Percentiles rank a stretch among this genome's conserved stretches.
Conservation (phyloP, 2,113 vertebrate genomes). For the Ifrita kowaldi region DNA sequence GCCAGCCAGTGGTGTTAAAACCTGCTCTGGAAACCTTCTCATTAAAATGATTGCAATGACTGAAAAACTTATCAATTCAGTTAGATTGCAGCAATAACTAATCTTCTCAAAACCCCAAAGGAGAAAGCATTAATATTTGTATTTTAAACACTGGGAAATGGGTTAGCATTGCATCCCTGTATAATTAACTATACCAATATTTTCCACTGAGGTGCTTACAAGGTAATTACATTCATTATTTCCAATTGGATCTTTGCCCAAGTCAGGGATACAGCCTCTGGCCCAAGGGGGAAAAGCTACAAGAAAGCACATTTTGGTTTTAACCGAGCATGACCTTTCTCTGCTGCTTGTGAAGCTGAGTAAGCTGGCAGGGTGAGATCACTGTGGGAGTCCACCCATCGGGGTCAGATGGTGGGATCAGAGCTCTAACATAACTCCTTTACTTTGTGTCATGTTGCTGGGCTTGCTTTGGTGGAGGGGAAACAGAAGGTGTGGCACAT, state of each 20-base stretch:
- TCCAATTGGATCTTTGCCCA: conserved; percentile 15
- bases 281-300: not conserved
- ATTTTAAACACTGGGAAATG: conserved; percentile 11
- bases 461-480: not conserved
- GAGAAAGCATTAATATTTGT: conserved; percentile 10
- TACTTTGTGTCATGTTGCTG: not conserved
- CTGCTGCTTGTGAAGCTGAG: not conserved
- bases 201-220: conserved; percentile 45
- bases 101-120: not conserved
- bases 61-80: not conserved
- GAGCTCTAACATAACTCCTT: not conserved
- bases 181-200: conserved; percentile 28
- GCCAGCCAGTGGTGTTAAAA: not conserved
- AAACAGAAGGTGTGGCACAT: not conserved
- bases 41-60: not conserved
- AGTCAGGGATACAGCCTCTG: not conserved
- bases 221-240: conserved; percentile 46
- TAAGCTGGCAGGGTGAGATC: not conserved
- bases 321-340: not conserved
- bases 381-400: not conserved
- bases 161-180: not conserved
- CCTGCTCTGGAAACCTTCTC: not conserved
- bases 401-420: not conserved
- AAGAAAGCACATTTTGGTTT: not conserved
- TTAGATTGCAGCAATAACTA: not conserved